Base-by-base conservation (phyloP, 2,888 invertebrate genomes). In the Cataglyphis altisquamis region DNA sequence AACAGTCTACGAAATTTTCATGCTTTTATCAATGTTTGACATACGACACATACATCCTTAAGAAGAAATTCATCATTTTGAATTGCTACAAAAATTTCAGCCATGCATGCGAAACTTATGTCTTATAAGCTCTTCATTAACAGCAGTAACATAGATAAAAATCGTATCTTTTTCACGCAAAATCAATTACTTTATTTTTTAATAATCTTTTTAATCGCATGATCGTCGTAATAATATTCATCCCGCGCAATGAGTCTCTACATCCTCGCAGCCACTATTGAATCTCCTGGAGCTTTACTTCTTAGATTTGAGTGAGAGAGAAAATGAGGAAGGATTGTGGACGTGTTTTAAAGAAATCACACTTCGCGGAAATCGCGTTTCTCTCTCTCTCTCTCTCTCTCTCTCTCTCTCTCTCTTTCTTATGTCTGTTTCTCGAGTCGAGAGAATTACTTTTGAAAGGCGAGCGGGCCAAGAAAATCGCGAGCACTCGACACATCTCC, bases 381-480 rank as follows among this genome's bases (percentile, higher is more conserved):
- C 48, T 82, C n/a, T 84, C 52, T 45, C 48, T 77, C 72, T 36
- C 21, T 41, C 74, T 41, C 62, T 25, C 57, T 67, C 36, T 32
- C 6, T 45, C 52, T 21, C 25, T 57, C 39, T 32, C 4, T 29
- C 36, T n/a, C 25, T 52, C 32, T 32, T 32, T 32, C 68, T 84
- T 45, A 32, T 52, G 68, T 84, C 84, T 66, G 52, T 83, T 62
- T 82, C 60, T 57, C 84, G 83, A 85, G 82, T 82, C 88, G 64
- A 60, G 77, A 68, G 80, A 86, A 88, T 90, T 90, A 89, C 88
- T 84, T 88, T 88, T 73, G 77, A 90, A 80, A 80, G 62, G 75
- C 70, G 74, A 41, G 77, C 83, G 83, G 48, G 70, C 83, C 83
- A 68, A 84, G 83, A 80, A 86, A 73, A 83, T 84, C 82, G 80